Evolutionary conservation across 2,113 vertebrate species (phyloP).

Genomic region (Callocephalon fimbriatum): DNA sequence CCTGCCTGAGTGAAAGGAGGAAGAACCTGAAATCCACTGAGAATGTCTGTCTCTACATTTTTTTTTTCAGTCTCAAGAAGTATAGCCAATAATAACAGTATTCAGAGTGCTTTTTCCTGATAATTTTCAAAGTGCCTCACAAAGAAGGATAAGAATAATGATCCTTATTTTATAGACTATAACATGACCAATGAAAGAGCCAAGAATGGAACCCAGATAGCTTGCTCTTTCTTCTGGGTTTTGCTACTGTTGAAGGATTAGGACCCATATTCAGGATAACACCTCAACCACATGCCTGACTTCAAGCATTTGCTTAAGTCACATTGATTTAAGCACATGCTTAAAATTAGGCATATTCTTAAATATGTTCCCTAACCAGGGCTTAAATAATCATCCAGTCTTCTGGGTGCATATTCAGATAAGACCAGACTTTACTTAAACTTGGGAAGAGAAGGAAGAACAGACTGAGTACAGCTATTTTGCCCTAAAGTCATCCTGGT

Average conservation of each 20-base stretch:
- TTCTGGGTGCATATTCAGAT: conserved; percentile 42
- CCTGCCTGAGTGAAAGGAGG: conserved; percentile 55
- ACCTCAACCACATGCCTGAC: conserved; percentile 65
- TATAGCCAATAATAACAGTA: conserved; percentile 69
- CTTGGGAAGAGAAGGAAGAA: not conserved
- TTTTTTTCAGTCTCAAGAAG: conserved; percentile 37
- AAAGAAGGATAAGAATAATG: conserved; percentile 57
- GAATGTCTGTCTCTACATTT: conserved; percentile 42
- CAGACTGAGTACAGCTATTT: conserved; percentile 38
- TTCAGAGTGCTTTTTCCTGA: conserved; percentile 49
- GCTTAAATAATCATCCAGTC: conserved; percentile 35
- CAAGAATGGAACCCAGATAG: conserved; percentile 53
- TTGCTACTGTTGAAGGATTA: conserved; percentile 66
- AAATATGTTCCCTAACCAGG: conserved; percentile 7
- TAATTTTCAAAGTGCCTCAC: conserved; percentile 66
- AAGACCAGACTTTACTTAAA: conserved; percentile 20
- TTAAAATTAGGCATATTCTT: conserved; percentile 63
- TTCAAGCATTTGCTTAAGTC: conserved; percentile 70
- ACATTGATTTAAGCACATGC: conserved; percentile 50
- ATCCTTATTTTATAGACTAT: conserved; percentile 58
- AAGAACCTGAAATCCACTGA: conserved; percentile 70
- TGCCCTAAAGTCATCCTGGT: conserved; percentile 18
- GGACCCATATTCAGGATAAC: conserved; percentile 61
- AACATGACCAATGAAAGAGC: conserved; percentile 32
- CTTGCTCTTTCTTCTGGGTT: conserved; percentile 42